Conservation (phyloP, 92 coral and sea anemone genomes). For the Ricordea florida region DNA sequence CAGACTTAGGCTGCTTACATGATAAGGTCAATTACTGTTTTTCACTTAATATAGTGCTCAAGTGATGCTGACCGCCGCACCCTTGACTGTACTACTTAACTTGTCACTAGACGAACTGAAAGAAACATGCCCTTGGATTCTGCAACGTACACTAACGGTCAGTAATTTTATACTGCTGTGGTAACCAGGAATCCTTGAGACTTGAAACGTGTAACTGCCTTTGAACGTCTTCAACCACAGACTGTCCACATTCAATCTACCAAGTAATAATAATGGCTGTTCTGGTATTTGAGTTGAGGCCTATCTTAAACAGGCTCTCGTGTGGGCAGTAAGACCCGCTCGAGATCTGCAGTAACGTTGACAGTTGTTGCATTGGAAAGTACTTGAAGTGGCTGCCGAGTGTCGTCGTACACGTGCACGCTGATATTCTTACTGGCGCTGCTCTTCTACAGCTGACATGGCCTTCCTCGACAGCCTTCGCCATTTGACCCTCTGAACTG, state of each 20-base stretch:
- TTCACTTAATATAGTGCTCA: constrained; percentile 86
- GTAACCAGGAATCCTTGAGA: no score
- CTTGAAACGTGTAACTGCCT: no score
- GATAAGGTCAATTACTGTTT: not conserved
- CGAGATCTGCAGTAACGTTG: no score
- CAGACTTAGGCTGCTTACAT: no score
- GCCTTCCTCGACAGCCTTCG: constrained; percentile 9
- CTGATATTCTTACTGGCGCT: constrained; percentile 16
- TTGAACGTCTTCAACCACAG: no score
- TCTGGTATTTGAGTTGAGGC: no score
- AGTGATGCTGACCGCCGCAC: constrained; percentile 90
- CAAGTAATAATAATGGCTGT: no score
- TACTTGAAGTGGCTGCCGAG: no score
- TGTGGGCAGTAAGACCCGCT: no score
- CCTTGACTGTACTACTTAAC: constrained; percentile 67
- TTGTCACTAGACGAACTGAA: constrained; percentile 62
- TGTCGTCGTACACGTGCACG: constrained; percentile 16
- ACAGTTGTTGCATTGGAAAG: no score
- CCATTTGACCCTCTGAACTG: constrained; percentile 1
- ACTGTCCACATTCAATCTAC: no score
- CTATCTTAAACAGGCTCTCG: no score
- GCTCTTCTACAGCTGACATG: constrained; percentile 6
- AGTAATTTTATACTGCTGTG: not conserved
- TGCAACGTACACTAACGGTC: constrained; percentile 64
- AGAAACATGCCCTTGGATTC: constrained; percentile 87